A percentile compares a stretch with the other conserved stretches of the same genome.
phyloP scores from a whole-genome alignment of 2,797 vertebrate species.

The Pelobates cultripes region DNA sequence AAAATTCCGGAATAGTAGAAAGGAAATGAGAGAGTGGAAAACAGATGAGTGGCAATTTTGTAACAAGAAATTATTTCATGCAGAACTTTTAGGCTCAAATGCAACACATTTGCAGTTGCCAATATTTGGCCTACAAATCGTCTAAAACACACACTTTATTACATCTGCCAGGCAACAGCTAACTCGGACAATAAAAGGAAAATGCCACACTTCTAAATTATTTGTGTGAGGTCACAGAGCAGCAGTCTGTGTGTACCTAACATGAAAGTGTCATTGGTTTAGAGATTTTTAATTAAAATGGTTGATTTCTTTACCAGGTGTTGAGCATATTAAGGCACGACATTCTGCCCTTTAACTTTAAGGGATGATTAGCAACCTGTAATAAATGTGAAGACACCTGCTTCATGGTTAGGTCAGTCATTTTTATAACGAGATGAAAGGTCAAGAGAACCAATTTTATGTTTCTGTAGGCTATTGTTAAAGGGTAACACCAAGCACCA shows the following conservation, averaged over 20 bases:
- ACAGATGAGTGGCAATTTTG: conserved; percentile 58
- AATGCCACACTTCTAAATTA: conserved; percentile 41
- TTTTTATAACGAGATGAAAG: conserved; percentile 15
- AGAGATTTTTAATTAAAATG: conserved; percentile 40
- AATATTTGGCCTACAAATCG: conserved; percentile 52
- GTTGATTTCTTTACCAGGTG: conserved; percentile 41
- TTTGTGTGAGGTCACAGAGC: conserved; percentile 42
- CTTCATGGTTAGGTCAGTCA: conserved; percentile 20
- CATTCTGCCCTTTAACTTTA: conserved; percentile 27
- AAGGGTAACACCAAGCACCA: background rate
- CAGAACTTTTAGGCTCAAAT: conserved; percentile 62
- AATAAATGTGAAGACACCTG: conserved; percentile 20
- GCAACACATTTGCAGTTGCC: conserved; percentile 58
- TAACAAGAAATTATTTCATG: conserved; percentile 58
- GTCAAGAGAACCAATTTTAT: conserved; percentile 23
- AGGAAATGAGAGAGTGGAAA: conserved; percentile 65
- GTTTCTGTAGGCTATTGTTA: conserved; percentile 35
- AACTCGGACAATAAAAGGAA: conserved; percentile 37
- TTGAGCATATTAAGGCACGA: conserved; percentile 26
- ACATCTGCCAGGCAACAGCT: conserved; percentile 45
- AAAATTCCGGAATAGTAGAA: conserved; percentile 58
- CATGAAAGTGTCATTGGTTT: conserved; percentile 30
- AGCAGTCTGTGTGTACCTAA: conserved; percentile 26
- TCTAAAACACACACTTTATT: conserved; percentile 32
- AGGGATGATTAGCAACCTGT: conserved; percentile 27